Evolutionary conservation across 53 echinoderm and acorn worm species (phyloP).

Genomic region (Actinopyga echinites): DNA sequence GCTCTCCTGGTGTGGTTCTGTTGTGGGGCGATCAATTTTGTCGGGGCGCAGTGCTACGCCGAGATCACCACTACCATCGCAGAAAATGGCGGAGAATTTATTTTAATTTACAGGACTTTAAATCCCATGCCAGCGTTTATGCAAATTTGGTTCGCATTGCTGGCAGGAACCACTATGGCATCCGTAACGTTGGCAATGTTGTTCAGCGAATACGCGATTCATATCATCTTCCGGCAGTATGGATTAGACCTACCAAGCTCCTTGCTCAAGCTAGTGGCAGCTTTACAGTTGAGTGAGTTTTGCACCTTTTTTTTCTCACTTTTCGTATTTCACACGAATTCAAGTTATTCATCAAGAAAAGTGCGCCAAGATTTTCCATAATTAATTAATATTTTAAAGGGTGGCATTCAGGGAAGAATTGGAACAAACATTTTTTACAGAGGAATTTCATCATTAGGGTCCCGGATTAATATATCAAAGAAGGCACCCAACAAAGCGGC

Average conservation of each 20-base stretch:
- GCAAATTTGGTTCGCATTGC: constrained; percentile 41
- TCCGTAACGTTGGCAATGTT: constrained; percentile 28
- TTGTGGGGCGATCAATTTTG: constrained; percentile 57
- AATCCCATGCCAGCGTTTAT: constrained; percentile 63
- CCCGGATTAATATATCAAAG: too few species aligned
- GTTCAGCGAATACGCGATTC: constrained; percentile 17
- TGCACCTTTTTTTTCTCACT: too few species aligned
- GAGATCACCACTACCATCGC: constrained; percentile 44
- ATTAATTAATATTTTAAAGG: too few species aligned
- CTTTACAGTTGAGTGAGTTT: constrained; percentile 30
- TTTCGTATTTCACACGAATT: too few species aligned
- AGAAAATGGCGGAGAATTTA: constrained; percentile 58
- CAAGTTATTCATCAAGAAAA: too few species aligned
- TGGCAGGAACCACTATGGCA: constrained; percentile 30
- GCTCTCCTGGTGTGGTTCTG: constrained; percentile 61
- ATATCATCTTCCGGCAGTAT: background rate
- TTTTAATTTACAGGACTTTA: constrained; percentile 52
- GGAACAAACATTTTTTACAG: too few species aligned
- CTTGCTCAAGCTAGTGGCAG: constrained; percentile 26
- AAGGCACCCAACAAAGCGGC: too few species aligned
- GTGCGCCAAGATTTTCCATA: too few species aligned
- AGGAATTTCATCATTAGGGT: too few species aligned
- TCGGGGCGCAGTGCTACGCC: constrained; percentile 66
- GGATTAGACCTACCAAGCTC: background rate
- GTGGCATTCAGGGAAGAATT: too few species aligned